Base-by-base conservation (phyloP, 2,797 vertebrate genomes). In the Mus spretus region DNA sequence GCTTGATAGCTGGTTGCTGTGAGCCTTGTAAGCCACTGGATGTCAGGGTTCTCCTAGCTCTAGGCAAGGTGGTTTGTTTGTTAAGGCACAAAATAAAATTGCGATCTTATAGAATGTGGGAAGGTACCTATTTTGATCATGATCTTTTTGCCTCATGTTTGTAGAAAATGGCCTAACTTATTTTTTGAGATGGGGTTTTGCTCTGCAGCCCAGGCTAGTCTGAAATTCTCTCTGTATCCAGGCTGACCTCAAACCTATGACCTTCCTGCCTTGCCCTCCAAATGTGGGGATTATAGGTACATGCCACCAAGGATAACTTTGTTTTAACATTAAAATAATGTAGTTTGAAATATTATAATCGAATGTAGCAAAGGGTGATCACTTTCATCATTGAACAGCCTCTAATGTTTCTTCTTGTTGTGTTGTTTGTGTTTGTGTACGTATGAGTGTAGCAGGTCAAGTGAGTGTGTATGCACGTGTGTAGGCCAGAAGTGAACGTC, bases 31-130 rank as follows among this genome's bases (percentile, higher is more conserved):
- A 95, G 72, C 96, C 98, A 97, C 97, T 93, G 84, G 96, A 91
- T 97, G 97, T 96, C 98, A 97, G 94, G 28, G 90, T 96, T 94
- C 65, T 88, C 96, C 95, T 82, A 96, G 37, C 22, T 86, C 90
- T 50, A n/a, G 0, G 11, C 12, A 84, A 84, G 34, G 2, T 59
- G 40, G 44, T 40, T 0, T n/a, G 24, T 78, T 79, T 77, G 57
- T 90, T 50, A 77, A 28, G 31, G 6, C 63, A 59, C 15, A 14
- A 88, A 93, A 47, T 61, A 67, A 70, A 95, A 79, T 26, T 1
- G 2, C 37, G 28, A 1, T 78, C 63, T 77, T 59, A 57, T 47
- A 78, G 89, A 37, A n/a, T 0, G 34, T 82, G 12, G 12, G 22
- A 74, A 15, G 63, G 14, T 57, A 1, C 31, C 8, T 53, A 40